These are phyloP conservation scores for Leucozona laternaria DNA, from an alignment of 2,888 invertebrate species.

Conservation along the genomic window DNA sequence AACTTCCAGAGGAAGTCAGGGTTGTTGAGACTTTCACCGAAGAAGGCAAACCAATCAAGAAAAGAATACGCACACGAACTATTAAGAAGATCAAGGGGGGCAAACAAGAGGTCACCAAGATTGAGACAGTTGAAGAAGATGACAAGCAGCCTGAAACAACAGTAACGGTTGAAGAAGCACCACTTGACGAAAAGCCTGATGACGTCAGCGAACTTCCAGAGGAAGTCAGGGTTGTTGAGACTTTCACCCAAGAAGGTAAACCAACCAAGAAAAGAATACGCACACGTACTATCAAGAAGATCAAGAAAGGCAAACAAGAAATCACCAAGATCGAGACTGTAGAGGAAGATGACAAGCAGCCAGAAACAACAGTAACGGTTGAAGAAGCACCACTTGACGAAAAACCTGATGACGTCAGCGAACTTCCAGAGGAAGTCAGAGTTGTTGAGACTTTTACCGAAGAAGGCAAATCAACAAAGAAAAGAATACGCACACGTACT, in stretches of 20 bases:
- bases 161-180: conserved; percentile 46
- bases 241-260: conserved; percentile 46
- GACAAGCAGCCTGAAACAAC: conserved; percentile 55
- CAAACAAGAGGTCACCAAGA: conserved; percentile 62
- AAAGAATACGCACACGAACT: conserved; percentile 40
- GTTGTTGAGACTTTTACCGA: conserved; percentile 32
- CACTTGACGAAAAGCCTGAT: conserved; percentile 41
- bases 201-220: conserved; percentile 43
- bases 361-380: conserved; percentile 53
- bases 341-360: conserved; percentile 54
- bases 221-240: conserved; percentile 26
- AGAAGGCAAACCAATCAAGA: conserved; percentile 53
- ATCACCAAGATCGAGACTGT: conserved; percentile 57
- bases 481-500: conserved; percentile 44
- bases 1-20: conserved; percentile 46
- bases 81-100: conserved; percentile 56
- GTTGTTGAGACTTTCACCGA: conserved; percentile 32
- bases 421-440: conserved; percentile 51
- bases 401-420: conserved; percentile 33
- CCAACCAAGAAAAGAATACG: conserved; percentile 52
- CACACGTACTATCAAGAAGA: conserved; percentile 46
- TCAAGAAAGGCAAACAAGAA: conserved; percentile 57
- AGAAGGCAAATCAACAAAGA: conserved; percentile 54
- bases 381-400: conserved; percentile 47
- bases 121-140: conserved; percentile 57